phyloP scores from a whole-genome alignment of 2,888 invertebrate genomes.

The Agrochola lychnidis region DNA sequence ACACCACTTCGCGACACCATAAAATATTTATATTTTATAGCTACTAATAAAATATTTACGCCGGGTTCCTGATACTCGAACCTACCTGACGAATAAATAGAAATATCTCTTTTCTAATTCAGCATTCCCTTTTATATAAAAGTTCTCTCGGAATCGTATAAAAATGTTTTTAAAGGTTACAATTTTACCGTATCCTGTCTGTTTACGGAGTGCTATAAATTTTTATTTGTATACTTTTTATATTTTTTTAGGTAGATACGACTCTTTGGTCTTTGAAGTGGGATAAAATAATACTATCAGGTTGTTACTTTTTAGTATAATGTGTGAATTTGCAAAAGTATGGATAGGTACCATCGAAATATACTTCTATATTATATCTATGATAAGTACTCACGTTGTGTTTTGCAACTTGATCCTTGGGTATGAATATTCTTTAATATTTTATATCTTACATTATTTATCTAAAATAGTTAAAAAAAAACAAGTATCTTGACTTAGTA shows the following conservation, averaged over 20 bases:
- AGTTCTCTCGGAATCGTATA: conserved; percentile 37
- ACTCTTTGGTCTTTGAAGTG: conserved; percentile 38
- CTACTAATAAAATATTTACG: conserved; percentile 73
- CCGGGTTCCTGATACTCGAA: conserved; percentile 35
- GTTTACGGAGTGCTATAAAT: conserved; percentile 47
- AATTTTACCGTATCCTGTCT: conserved; percentile 42
- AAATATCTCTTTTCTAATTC: conserved; percentile 63
- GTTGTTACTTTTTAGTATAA: conserved; percentile 54
- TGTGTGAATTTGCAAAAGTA: conserved; percentile 20
- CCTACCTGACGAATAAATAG: conserved; percentile 63
- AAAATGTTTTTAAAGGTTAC: conserved; percentile 54
- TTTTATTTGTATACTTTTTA: conserved; percentile 54
- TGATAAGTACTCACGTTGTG: neutral
- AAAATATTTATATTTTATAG: conserved; percentile 75
- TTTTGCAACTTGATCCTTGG: neutral
- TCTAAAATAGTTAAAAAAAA: neutral
- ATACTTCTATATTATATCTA: too few species aligned
- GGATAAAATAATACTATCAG: conserved; percentile 28
- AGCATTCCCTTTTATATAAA: conserved; percentile 59
- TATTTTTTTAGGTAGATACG: conserved; percentile 9
- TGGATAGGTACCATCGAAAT: neutral
- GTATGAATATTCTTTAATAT: neutral
- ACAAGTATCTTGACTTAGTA: neutral
- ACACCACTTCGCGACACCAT: conserved; percentile 63
- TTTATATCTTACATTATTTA: neutral